Evolutionary conservation across 1,140 invertebrate species (phyloP).

Genomic region (Eumeta japonica): DNA sequence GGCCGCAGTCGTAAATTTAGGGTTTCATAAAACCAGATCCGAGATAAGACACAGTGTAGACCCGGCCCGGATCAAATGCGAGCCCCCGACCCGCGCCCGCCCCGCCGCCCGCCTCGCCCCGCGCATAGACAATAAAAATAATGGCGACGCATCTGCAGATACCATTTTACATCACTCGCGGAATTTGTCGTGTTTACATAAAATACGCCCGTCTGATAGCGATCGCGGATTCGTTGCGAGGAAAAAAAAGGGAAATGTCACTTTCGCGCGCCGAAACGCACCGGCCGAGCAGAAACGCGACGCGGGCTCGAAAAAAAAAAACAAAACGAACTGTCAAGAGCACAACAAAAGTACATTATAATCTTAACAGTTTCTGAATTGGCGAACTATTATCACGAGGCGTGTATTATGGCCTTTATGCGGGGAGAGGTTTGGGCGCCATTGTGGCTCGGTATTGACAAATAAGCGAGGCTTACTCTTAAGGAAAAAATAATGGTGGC

Average conservation of each 20-base stretch:
- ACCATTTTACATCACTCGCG: conserved; percentile 31
- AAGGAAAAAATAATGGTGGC: conserved; percentile 50
- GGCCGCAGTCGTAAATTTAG: conserved; percentile 55
- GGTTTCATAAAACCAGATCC: conserved; percentile 57
- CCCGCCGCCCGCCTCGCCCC: conserved; percentile 19
- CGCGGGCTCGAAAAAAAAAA: conserved; percentile 25
- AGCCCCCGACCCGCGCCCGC: conserved; percentile 34
- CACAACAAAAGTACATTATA: conserved; percentile 49
- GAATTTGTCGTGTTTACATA: conserved; percentile 54
- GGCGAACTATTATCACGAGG: conserved; percentile 48
- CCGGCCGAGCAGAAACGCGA: conserved; percentile 23
- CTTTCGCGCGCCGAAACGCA: conserved; percentile 24
- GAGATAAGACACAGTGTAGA: conserved; percentile 55
- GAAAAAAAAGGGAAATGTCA: conserved; percentile 26
- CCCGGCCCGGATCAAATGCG: conserved; percentile 50
- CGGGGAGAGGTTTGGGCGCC: conserved; percentile 48
- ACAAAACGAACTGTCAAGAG: conserved; percentile 41
- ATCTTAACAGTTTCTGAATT: conserved; percentile 55
- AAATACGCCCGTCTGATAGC: conserved; percentile 43
- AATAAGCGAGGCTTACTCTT: conserved; percentile 50
- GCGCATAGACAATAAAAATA: conserved; percentile 51
- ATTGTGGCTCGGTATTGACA: conserved; percentile 54
- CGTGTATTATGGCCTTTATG: conserved; percentile 49
- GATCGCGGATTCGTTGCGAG: conserved; percentile 41
- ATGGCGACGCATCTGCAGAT: conserved; percentile 43